Conservation (phyloP, 2,888 invertebrate genomes). For the Tethea ocularis region DNA sequence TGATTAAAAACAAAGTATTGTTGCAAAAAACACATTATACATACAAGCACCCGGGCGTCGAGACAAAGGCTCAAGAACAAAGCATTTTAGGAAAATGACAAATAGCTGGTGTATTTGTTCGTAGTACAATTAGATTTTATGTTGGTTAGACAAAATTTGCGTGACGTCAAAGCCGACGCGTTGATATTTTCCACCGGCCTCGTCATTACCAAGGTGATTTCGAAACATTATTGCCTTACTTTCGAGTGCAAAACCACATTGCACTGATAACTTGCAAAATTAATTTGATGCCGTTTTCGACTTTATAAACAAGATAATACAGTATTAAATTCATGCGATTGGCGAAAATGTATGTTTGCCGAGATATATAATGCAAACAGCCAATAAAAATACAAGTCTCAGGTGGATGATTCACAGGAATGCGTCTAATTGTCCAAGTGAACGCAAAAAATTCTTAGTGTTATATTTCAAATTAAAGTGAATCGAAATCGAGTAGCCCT, state of each 20-base stretch:
- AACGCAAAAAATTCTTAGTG: constrained; percentile 65
- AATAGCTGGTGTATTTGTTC: constrained; percentile 28
- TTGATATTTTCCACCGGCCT: constrained; percentile 49
- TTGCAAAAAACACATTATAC: constrained; percentile 19
- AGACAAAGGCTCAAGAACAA: constrained; percentile 35
- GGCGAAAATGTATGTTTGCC: constrained; percentile 55
- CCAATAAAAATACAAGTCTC: constrained; percentile 76
- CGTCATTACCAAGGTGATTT: constrained; percentile 61
- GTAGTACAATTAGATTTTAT: constrained; percentile 41
- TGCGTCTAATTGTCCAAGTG: constrained; percentile 74
- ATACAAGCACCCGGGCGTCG: constrained; percentile 10
- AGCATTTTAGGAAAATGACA: constrained; percentile 29
- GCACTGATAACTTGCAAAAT: constrained; percentile 38
- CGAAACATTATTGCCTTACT: constrained; percentile 55
- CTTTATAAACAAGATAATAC: constrained; percentile 47
- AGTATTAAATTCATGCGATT: constrained; percentile 48
- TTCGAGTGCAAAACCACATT: constrained; percentile 50
- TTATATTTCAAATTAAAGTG: constrained; percentile 71
- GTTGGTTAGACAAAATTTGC: constrained; percentile 43
- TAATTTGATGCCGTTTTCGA: constrained; percentile 37
- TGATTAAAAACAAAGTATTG: constrained; percentile 7
- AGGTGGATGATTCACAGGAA: constrained; percentile 77
- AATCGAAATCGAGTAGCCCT: constrained; percentile 52
- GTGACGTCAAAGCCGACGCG: constrained; percentile 49
- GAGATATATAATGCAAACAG: constrained; percentile 68